Conservation (phyloP, 1,140 invertebrate species). For the Tenebrio molitor region DNA sequence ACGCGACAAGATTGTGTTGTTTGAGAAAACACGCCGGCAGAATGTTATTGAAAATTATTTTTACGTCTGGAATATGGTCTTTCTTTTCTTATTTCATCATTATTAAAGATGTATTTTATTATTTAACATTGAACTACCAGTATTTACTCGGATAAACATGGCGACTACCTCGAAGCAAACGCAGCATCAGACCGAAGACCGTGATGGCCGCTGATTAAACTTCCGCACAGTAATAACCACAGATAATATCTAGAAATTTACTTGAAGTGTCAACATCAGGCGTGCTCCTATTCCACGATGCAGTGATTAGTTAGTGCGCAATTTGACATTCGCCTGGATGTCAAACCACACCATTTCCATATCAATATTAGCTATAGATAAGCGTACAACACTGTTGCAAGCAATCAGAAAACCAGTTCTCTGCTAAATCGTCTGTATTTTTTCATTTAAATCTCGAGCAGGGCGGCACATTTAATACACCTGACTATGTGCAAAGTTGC, state of each 20-base stretch:
- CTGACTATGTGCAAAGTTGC: too few species aligned
- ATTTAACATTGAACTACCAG: conserved; percentile 6
- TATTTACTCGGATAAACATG: neutral
- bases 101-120: conserved; percentile 21
- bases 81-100: neutral
- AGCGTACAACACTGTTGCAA: neutral
- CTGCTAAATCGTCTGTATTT: too few species aligned
- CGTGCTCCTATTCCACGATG: conserved; percentile 3
- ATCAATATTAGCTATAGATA: neutral
- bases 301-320: conserved; percentile 18
- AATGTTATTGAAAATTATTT: conserved; percentile 40
- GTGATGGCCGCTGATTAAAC: conserved; percentile 31
- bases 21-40: conserved; percentile 59
- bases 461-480: too few species aligned
- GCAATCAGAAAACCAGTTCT: too few species aligned
- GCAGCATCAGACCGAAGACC: conserved; percentile 14
- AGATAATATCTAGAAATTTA: conserved; percentile 35
- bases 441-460: too few species aligned
- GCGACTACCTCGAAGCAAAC: conserved; percentile 6
- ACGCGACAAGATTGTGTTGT: conserved; percentile 63
- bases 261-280: conserved; percentile 29
- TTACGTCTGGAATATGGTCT: conserved; percentile 27
- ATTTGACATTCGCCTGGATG: neutral
- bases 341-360: neutral
- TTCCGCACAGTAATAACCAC: conserved; percentile 20